phyloP scores from a whole-genome alignment of 2,797 vertebrate genomes.

The Gallinago nigripennis region DNA sequence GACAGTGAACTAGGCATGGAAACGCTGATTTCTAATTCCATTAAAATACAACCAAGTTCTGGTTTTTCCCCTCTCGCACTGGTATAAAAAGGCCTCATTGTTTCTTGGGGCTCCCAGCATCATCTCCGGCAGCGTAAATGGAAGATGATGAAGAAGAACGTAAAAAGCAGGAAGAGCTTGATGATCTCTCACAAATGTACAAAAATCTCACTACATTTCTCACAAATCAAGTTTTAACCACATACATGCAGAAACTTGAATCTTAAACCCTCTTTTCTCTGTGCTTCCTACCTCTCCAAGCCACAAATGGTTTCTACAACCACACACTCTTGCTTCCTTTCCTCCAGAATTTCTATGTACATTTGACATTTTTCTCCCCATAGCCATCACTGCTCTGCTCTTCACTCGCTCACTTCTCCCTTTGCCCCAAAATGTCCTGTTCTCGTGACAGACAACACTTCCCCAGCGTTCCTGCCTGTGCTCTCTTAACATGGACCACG shows the following conservation, averaged over 20 bases:
- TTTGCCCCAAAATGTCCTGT: neutral
- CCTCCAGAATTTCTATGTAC: neutral
- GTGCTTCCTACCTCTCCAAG: neutral
- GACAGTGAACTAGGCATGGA: slow-evolving; percentile 40
- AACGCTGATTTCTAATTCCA: slow-evolving; percentile 54
- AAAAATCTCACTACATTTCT: neutral
- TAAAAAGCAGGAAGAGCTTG: neutral
- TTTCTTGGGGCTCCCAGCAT: neutral
- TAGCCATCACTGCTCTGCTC: neutral
- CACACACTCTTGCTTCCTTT: neutral
- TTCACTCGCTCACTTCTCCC: neutral
- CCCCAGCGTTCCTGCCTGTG: neutral
- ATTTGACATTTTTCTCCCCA: neutral
- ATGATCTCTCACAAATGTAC: rapidly evolving
- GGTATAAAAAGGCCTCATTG: slow-evolving; percentile 26
- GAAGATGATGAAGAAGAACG: neutral
- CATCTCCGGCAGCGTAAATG: neutral
- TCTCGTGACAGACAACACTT: neutral
- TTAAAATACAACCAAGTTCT: slow-evolving; percentile 7
- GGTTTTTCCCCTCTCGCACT: neutral
- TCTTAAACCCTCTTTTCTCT: neutral
- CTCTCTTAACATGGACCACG: neutral
- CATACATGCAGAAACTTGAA: neutral
- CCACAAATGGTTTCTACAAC: neutral
- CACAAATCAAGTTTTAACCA: neutral